Base-by-base conservation (phyloP, 92 coral and sea anemone species). In the Paragorgia papillata region DNA sequence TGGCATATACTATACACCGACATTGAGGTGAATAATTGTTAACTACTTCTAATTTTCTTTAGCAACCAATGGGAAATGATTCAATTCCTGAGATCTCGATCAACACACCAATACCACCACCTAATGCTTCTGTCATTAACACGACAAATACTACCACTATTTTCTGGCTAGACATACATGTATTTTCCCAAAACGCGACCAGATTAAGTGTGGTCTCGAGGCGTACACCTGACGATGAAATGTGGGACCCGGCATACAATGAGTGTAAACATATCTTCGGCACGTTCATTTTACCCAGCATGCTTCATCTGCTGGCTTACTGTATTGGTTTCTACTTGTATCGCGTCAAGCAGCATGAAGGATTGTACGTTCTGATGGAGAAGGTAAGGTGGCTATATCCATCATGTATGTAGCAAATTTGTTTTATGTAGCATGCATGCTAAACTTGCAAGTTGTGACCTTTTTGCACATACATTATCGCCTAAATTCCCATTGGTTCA, bases 181-280 rank as follows among this genome's bases (percentile, higher is more conserved):
- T n/a, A n/a, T n/a, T n/a, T n/a, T n/a, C n/a, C n/a, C n/a, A n/a
- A n/a, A n/a, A n/a, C n/a, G n/a, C n/a, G n/a, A n/a, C n/a, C n/a
- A n/a, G n/a, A n/a, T n/a, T n/a, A n/a, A n/a, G n/a, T n/a, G n/a
- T n/a, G n/a, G n/a, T n/a, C n/a, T 37, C 75, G 49, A 56, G 35
- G 21, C 79, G 90, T 0, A 39, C 59, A 66, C 81, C 68, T 12
- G 46, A 76, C 5, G 34, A 30, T 79, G 82, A 17, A 88, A 26
- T 62, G 14, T 94, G 98, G 98, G 66, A 53, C 0, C 98, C 98
- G 3, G 96, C 93, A 1, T 79, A 85, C 46, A 83, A 84, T 29
- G 97, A 94, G 77, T 94, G 98, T 50, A 88, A 88, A 24, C 98
- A 94, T 59, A 88, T 94, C 20, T 74, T 88, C 48, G 92, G 98